These are phyloP conservation scores for Limnephilus rhombicus DNA, from an alignment of 2,888 invertebrate species.

Conservation along the genomic window DNA sequence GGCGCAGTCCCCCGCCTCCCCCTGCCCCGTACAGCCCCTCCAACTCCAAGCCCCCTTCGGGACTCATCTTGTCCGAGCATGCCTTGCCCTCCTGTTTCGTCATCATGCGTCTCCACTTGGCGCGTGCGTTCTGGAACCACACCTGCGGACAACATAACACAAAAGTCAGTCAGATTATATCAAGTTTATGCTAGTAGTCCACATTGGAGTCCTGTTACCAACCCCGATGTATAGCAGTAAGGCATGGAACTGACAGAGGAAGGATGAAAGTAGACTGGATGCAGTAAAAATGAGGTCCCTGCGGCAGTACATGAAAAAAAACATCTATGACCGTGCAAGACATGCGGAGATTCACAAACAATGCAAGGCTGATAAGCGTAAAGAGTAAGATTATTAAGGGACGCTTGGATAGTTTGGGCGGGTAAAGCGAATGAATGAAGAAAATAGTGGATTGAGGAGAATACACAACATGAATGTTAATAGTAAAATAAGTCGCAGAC, in stretches of 20 bases:
- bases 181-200: no score
- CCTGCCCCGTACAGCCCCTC: constrained; percentile 77
- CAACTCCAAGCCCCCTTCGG: constrained; percentile 81
- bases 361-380: no score
- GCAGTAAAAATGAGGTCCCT: no score
- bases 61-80: constrained; percentile 83
- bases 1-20: constrained; percentile 74
- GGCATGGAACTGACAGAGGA: no score
- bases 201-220: no score
- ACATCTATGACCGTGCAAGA: no score
- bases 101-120: constrained; percentile 94
- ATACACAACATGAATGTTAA: neutral
- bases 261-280: no score
- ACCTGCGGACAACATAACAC: constrained; percentile 80
- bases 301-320: no score
- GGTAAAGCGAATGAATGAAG: neutral
- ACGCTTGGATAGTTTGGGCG: no score
- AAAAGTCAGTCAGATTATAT: neutral
- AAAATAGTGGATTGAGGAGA: neutral
- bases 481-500: neutral
- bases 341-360: no score
- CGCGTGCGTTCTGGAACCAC: constrained; percentile 97
- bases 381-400: no score
- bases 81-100: constrained; percentile 87
- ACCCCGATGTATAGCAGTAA: no score